Evolutionary conservation across 2,113 vertebrate genomes (phyloP), one percentile per base, ranked within the genome.

Genomic region (Corvus cornix): DNA sequence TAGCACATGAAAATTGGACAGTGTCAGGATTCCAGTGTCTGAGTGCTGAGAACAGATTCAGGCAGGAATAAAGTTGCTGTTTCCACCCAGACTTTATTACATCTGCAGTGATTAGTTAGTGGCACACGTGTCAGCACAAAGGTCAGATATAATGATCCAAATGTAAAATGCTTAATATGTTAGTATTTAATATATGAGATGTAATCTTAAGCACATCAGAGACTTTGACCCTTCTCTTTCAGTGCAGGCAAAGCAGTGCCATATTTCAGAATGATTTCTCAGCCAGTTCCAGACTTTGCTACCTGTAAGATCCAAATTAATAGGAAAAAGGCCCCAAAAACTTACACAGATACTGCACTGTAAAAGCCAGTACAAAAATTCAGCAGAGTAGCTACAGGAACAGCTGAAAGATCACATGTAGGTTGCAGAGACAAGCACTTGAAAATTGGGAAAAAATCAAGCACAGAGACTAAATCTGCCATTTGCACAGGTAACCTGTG

Each of bases 61-160:
- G 48, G 31, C 31, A 66, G 31, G 13, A 87, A 74, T 59, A 15
- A 46, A 86, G 73, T 4, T 93, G 88, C 58, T 63, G 76, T 89
- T 94, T 93, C 43, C 85, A 84, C 86, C 44, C 69, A 89, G 56
- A 15, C 2, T 82, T 91, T 94, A 78, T 79, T 87, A 69, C 37
- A 84, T 43, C 26, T 60, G 15, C 49, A 58, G 3, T 49, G 60
- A 93, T 76, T 72, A 91, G 46, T 66, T 28, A 75, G 56, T 53
- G 46, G 88, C 58, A 87, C 46, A 87, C 10, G 33, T 96, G 92
- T 89, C 88, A 94, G 92, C 46, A 78, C 93, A 96, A 82, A 97
- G 96, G 95, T 94, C 95, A 93, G 56, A 26, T 23, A 72, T 9
- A 87, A 87, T 20, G 41, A 92, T 60, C 35, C 73, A 74, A 77